phyloP scores from a whole-genome alignment of 2,797 vertebrate species.

The Microctenopoma steveboyesi region DNA sequence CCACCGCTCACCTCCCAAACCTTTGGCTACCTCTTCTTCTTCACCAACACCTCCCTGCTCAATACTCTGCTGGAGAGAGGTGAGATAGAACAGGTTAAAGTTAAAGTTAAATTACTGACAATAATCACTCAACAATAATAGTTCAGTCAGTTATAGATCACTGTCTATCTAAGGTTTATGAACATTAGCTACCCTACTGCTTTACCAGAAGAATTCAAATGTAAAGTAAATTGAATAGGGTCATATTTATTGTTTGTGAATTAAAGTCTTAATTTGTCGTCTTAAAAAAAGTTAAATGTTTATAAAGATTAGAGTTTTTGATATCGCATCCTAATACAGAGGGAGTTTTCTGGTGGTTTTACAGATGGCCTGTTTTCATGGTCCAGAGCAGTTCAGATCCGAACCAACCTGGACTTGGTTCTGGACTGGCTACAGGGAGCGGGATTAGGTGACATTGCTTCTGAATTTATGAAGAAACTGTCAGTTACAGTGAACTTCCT shows the following conservation, averaged over 20 bases:
- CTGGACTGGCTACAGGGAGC: constrained; percentile 93
- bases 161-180: too few species aligned
- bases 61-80: constrained; percentile 94
- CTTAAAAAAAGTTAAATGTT: not conserved
- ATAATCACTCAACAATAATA: not conserved
- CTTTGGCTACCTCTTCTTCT: constrained; percentile 95
- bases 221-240: not conserved
- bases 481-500: constrained; percentile 93
- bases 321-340: not conserved
- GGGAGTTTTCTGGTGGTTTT: not conserved
- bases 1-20: constrained; percentile 94
- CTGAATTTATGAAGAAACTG: constrained; percentile 93
- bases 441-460: constrained; percentile 92
- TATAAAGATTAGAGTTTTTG: too few species aligned
- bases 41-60: constrained; percentile 94
- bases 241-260: not conserved
- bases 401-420: constrained; percentile 92
- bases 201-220: not conserved
- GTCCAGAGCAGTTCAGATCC: constrained; percentile 93
- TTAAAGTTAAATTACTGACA: not conserved
- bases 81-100: constrained; percentile 62
- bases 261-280: not conserved
- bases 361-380: constrained; percentile 91
- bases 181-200: not conserved
- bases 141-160: not conserved